Percentiles rank a stretch among this genome's conserved stretches.
phyloP scores from a whole-genome alignment of 2,888 invertebrate species.

The Eutolmus rufibarbis region DNA sequence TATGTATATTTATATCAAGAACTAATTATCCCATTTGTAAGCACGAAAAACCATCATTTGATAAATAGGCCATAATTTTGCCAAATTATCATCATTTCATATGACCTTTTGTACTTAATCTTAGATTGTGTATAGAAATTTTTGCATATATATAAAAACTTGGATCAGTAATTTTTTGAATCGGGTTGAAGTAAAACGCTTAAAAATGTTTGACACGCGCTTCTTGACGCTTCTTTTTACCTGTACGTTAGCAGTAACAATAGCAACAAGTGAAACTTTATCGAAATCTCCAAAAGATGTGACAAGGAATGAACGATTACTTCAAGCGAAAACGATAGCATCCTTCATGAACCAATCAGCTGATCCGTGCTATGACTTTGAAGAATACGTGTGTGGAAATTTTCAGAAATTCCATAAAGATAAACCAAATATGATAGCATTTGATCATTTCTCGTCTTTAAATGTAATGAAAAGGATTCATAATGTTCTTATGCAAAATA shows the following conservation, averaged over 20 bases:
- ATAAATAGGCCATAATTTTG: neutral
- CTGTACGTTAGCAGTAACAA: neutral
- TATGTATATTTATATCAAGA: neutral
- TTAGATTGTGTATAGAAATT: neutral
- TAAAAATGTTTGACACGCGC: neutral
- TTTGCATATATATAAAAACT: neutral
- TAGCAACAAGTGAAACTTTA: neutral
- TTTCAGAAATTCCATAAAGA: neutral
- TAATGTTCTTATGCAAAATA: neutral
- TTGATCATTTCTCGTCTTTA: neutral
- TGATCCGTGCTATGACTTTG: neutral
- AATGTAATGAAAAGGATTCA: neutral
- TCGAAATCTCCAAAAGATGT: neutral
- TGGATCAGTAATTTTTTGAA: neutral
- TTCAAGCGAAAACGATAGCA: neutral
- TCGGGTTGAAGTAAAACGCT: neutral
- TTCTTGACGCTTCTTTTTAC: neutral
- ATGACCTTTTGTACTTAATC: neutral
- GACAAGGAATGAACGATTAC: neutral
- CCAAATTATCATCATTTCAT: no score
- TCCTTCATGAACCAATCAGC: neutral
- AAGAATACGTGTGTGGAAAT: neutral
- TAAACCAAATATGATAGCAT: neutral
- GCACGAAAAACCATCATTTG: neutral
- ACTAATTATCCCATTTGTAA: neutral